phyloP scores from a whole-genome alignment of 2,888 invertebrate species.

The Anagyrus pseudococci region DNA sequence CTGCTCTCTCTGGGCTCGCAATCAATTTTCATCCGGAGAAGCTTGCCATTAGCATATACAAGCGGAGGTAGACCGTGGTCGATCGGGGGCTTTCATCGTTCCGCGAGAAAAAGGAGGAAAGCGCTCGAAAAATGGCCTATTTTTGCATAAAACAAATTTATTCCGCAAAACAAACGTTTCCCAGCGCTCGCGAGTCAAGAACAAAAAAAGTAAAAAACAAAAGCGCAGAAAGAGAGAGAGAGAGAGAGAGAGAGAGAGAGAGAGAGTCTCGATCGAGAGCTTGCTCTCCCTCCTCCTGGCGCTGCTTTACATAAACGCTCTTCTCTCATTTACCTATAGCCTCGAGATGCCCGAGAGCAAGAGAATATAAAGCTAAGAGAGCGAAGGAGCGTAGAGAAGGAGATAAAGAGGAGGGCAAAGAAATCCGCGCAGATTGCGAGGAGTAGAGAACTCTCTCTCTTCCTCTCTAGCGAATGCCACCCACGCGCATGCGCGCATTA shows the following conservation, averaged over 20 bases:
- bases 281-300: neutral
- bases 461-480: conserved; percentile 36
- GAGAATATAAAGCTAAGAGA: neutral
- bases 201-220: conserved; percentile 18
- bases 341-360: conserved; percentile 27
- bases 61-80: neutral
- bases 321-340: conserved; percentile 39
- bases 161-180: conserved; percentile 36
- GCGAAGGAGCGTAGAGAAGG: conserved; percentile 2
- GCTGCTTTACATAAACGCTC: conserved; percentile 43
- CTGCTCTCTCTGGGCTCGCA: neutral
- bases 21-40: conserved; percentile 19
- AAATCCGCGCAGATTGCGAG: conserved; percentile 28
- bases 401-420: conserved; percentile 18
- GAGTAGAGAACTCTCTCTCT: neutral
- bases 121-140: conserved; percentile 25
- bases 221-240: neutral
- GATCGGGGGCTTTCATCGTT: neutral
- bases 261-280: no score
- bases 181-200: conserved; percentile 1
- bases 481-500: conserved; percentile 40
- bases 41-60: conserved; percentile 26
- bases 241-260: neutral
- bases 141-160: conserved; percentile 33
- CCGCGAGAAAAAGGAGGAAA: neutral